Conservation (phyloP, 1,140 invertebrate genomes). For the Drosophila santomea region DNA sequence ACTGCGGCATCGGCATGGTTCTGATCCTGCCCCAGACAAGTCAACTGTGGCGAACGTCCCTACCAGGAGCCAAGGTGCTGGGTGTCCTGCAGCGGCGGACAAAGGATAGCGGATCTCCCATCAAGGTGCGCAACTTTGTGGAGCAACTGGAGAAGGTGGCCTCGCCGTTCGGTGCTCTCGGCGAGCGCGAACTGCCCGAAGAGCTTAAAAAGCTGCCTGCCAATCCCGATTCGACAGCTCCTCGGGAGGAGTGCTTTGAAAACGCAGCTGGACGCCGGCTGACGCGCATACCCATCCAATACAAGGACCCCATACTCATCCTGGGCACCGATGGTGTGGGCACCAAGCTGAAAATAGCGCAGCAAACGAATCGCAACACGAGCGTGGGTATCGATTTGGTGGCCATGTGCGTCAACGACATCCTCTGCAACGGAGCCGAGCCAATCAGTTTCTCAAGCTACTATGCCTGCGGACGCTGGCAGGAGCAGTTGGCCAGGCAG, state of each 20-base stretch:
- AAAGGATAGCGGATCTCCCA: not conserved
- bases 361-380: conserved; percentile 90
- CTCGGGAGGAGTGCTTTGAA: conserved; percentile 51
- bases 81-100: conserved; percentile 54
- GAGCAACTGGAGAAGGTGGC: conserved; percentile 54
- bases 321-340: conserved; percentile 98
- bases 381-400: conserved; percentile 98
- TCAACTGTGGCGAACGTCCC: conserved; percentile 51
- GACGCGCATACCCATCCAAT: conserved; percentile 82
- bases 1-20: conserved; percentile 96
- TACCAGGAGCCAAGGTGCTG: conserved; percentile 71
- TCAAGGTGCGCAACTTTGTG: conserved; percentile 73
- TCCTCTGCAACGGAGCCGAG: conserved; percentile 96
- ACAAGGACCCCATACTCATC: conserved; percentile 94
- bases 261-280: conserved; percentile 60
- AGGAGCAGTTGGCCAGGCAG: conserved; percentile 89
- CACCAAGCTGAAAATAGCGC: conserved; percentile 97
- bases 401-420: conserved; percentile 99
- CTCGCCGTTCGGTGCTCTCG: conserved; percentile 48
- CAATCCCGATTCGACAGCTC: not conserved
- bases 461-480: conserved; percentile 94
- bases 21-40: conserved; percentile 86
- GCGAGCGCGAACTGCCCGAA: conserved; percentile 4
- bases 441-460: conserved; percentile 98
- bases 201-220: conserved; percentile 29